Percentiles rank a stretch among this genome's conserved stretches.
phyloP scores from a whole-genome alignment of 2,888 invertebrate genomes.

The Erebia aethiops region DNA sequence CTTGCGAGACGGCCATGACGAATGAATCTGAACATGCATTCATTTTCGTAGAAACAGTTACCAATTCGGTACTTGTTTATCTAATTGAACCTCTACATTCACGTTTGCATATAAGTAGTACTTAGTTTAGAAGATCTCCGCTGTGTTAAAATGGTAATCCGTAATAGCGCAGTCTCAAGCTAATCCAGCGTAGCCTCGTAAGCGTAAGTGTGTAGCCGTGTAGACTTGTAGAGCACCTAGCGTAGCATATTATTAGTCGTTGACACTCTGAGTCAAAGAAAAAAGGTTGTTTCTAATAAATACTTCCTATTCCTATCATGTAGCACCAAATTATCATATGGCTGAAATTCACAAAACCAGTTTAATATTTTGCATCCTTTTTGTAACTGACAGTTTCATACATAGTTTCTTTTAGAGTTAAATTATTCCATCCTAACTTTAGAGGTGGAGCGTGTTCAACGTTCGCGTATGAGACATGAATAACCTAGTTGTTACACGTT shows the following conservation, averaged over 20 bases:
- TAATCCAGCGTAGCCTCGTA: no score
- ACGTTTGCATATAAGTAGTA: background rate
- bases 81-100: background rate
- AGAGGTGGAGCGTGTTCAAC: conserved; percentile 25
- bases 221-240: no score
- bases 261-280: no score
- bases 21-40: conserved; percentile 40
- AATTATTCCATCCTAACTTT: conserved; percentile 31
- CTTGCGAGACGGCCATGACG: conserved; percentile 45
- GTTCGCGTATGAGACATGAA: conserved; percentile 31
- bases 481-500: conserved; percentile 52
- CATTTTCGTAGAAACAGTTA: conserved; percentile 32
- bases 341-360: background rate
- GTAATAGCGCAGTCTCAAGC: no score
- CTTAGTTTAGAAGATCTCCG: background rate
- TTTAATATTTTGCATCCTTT: background rate
- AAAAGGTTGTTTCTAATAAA: no score
- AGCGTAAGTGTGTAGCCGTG: no score
- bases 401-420: conserved; percentile 7
- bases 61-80: conserved; percentile 8
- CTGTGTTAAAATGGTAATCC: background rate
- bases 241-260: no score
- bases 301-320: no score
- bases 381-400: background rate
- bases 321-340: no score